Base-by-base conservation (phyloP, 1,140 invertebrate species). In the Octopus bimaculoides region DNA sequence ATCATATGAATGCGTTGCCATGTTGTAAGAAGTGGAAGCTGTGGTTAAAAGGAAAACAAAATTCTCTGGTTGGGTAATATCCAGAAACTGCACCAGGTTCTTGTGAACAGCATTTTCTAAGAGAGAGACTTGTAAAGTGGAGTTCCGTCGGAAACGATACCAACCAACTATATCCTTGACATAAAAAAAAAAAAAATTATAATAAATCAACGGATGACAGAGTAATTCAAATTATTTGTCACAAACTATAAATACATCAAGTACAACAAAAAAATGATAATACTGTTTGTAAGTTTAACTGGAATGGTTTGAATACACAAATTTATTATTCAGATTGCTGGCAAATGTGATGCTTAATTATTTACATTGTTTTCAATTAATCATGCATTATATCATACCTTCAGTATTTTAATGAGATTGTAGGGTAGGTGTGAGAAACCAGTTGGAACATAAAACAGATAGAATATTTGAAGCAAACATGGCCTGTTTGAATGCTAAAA, bases 81-180 rank as follows among this genome's bases (percentile, higher is more conserved):
- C 74, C 12, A 83, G 75, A 10, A 26, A 20, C 12, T 78, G 12
- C 5, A 81, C 52, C 10, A 87, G 71, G 56, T 81, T 81, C 41
- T 75, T 55, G 66, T 87, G 86, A 26, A 86, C 41, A 52, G 81
- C 80, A 14, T 78, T 75, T 75, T 87, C 86, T 74, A 81, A 80
- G 79, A 85, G 82, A 5, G 85, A 86, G 52, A 83, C 78, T 41
- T 79, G 76, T 74, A 84, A 56, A 4, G 81, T 81, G 4, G 84
- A 83, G 74, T 86, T 84, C 5, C 86, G 77, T 9, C 86, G 81
- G 78, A 85, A 86, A 74, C 83, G 83, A 80, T 87, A 87, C 86
- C 86, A 87, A 12, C 86, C 86, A 54, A 86, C 78, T n/a, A 87
- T 81, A 26, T 83, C 83, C 86, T 87, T 78, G 10, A 82, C 84